Evolutionary conservation across 2,888 invertebrate genomes (phyloP), one percentile per base, ranked within the genome.

Genomic region (Synanthedon formicaeformis): DNA sequence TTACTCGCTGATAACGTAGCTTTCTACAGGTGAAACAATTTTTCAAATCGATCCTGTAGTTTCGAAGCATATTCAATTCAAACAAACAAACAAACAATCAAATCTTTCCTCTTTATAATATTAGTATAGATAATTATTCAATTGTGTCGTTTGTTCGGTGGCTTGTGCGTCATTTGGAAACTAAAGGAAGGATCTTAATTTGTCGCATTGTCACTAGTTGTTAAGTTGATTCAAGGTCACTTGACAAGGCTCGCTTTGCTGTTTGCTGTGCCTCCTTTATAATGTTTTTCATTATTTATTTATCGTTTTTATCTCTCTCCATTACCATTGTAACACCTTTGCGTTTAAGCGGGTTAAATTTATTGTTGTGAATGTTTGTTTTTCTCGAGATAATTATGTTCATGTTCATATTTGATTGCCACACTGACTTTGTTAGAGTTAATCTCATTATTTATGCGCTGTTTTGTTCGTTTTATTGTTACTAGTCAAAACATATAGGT

Each of bases 251-350:
- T 41, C 14, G 8, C 6, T 34, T 34, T 34, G 8, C 34, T 34
- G 23, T 34, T 34, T 34, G 8, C 34, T 34, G 23, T 23, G 34
- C 34, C 34, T 34, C 34, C 34, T 34, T 23, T 34, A 34, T 34
- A 10, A 34, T 10, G 34, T 34, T 8, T 34, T 34, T 34, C 51
- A 34, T 50, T 41, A 16, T 45, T 34, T 13, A 41, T 51, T 52
- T 51, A 52, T 40, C 18, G 51, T 49, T 54, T 51, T 12, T 51
- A 54, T 54, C 56, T 45, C 54, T 56, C 52, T 56, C 54, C 45
- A 54, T 49, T 50, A 14, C 34, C 41, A 56, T 40, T 50, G 14
- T 27, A 13, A 48, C 16, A 23, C 23, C 23, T 23, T 23, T 23
- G 23, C 13, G 14, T 45, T 45, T 13, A 11, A 45, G 6, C 6